Conservation (phyloP, 2,797 vertebrate species). For the Valencia hispanica region DNA sequence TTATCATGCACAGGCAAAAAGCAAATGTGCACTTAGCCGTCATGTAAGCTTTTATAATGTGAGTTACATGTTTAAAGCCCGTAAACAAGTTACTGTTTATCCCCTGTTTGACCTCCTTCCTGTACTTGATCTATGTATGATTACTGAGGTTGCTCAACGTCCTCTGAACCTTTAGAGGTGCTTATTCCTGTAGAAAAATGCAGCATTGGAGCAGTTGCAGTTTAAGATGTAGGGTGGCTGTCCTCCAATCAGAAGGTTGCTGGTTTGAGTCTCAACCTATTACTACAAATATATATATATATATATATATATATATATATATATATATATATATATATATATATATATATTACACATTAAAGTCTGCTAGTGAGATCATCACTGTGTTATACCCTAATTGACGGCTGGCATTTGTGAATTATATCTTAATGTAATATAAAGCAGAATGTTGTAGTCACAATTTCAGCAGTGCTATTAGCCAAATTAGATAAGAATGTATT, state of each 20-base stretch:
- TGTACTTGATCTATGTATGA: background rate
- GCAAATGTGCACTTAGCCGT: background rate
- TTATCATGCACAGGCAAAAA: background rate
- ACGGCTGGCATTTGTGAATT: background rate
- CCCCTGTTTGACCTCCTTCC: slow-evolving; percentile 1
- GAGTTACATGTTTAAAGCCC: slow-evolving; percentile 11
- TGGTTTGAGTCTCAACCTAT: background rate
- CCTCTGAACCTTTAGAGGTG: background rate
- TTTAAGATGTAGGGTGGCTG: background rate
- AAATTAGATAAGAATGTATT: background rate
- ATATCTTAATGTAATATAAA: background rate
- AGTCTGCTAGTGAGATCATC: background rate
- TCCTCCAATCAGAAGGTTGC: background rate
- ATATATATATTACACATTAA: background rate
- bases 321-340: background rate
- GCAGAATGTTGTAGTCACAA: background rate
- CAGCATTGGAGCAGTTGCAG: background rate
- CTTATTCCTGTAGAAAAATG: background rate
- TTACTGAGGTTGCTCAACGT: slow-evolving; percentile 27
- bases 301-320: background rate
- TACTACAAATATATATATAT: background rate
- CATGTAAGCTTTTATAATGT: background rate
- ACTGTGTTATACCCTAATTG: background rate
- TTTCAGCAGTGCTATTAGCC: background rate
- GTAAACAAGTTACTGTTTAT: slow-evolving; percentile 40